Percentiles rank a stretch among this genome's conserved stretches.
Conservation (phyloP, 2,888 invertebrate species). For the Portevinia maculata region DNA sequence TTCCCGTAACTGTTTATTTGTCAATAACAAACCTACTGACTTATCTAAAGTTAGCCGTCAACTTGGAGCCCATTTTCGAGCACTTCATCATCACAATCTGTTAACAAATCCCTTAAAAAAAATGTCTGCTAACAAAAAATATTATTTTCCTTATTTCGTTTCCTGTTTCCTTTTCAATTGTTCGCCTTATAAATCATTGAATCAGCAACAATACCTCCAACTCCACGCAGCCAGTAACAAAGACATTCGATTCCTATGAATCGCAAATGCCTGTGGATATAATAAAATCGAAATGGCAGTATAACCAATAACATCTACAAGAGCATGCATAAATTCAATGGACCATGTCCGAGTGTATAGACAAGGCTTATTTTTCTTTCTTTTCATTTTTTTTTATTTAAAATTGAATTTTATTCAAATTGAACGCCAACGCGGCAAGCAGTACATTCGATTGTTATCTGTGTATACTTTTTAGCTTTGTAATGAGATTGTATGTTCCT, state of each 20-base stretch:
- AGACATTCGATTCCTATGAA: slow-evolving; percentile 53
- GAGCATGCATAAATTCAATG: slow-evolving; percentile 69
- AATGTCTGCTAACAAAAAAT: background rate
- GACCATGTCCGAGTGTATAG: slow-evolving; percentile 68
- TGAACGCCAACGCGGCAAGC: slow-evolving; percentile 61
- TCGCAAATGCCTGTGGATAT: slow-evolving; percentile 62
- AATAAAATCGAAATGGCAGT: slow-evolving; percentile 65
- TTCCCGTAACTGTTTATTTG: background rate
- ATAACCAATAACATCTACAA: slow-evolving; percentile 59
- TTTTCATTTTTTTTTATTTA: slow-evolving; percentile 53
- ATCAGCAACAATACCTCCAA: slow-evolving; percentile 61
- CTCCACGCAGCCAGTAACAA: slow-evolving; percentile 38
- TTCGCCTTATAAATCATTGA: slow-evolving; percentile 70
- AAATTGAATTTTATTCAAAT: slow-evolving; percentile 76
- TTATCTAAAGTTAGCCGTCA: slow-evolving; percentile 19
- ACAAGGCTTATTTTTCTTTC: slow-evolving; percentile 6
- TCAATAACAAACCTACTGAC: background rate
- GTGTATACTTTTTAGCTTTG: slow-evolving; percentile 30
- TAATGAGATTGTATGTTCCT: slow-evolving; percentile 63
- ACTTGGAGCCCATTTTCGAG: slow-evolving; percentile 29
- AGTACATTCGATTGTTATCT: slow-evolving; percentile 58
- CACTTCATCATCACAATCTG: slow-evolving; percentile 29
- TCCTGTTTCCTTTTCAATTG: slow-evolving; percentile 60
- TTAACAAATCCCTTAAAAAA: background rate
- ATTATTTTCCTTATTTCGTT: slow-evolving; percentile 49